A percentile compares a stretch with the other conserved stretches of the same genome.
Evolutionary conservation across 2,888 invertebrate species (phyloP).

Genomic region (Drosophila merina): DNA sequence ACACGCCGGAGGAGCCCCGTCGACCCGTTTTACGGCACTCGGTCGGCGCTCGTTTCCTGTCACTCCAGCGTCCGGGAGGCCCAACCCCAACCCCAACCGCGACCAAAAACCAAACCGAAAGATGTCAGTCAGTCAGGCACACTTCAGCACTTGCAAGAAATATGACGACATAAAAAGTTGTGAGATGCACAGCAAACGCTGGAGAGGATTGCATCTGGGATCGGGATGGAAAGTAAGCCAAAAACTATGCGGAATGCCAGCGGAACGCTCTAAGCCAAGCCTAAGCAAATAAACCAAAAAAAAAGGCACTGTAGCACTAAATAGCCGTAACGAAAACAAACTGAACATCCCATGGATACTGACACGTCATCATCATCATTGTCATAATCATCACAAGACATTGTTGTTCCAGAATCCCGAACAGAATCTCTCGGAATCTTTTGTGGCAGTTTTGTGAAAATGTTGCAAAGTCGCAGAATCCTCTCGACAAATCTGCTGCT

Average conservation of each 20-base stretch:
- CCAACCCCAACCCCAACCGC: neutral
- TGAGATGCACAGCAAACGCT: constrained; percentile 55
- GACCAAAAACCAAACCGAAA: neutral
- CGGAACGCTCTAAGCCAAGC: constrained; percentile 20
- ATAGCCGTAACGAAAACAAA: constrained; percentile 71
- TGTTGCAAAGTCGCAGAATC: constrained; percentile 41
- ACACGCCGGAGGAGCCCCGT: constrained; percentile 33
- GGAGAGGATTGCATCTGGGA: constrained; percentile 3
- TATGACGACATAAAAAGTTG: constrained; percentile 71
- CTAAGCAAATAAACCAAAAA: constrained; percentile 66
- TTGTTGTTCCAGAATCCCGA: constrained; percentile 17
- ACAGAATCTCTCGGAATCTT: neutral
- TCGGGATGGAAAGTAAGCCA: constrained; percentile 2
- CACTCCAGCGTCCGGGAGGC: constrained; percentile 9
- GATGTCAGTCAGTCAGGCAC: constrained; percentile 41
- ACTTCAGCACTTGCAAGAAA: constrained; percentile 70
- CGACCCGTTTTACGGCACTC: constrained; percentile 55
- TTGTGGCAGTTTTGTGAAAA: constrained; percentile 39
- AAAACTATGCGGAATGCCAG: neutral
- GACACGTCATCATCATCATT: constrained; percentile 7
- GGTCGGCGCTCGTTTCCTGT: constrained; percentile 51
- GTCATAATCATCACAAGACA: constrained; percentile 26
- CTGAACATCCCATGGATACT: constrained; percentile 20
- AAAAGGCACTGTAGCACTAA: constrained; percentile 55
- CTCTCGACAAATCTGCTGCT: constrained; percentile 24